Percentiles rank a stretch among this genome's conserved stretches.
phyloP scores from a whole-genome alignment of 2,113 vertebrate genomes.

The Thunnus maccoyii region DNA sequence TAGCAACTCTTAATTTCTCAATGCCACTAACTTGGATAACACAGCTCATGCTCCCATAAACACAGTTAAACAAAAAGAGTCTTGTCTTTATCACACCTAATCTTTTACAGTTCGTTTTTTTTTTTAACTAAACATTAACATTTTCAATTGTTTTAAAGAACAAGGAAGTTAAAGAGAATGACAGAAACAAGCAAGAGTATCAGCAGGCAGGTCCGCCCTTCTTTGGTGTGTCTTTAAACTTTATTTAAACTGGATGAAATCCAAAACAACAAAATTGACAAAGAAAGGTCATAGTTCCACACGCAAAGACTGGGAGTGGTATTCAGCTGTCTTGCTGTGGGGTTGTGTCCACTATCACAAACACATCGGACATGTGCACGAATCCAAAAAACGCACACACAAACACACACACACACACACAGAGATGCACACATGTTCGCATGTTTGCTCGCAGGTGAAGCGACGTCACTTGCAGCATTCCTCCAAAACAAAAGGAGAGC shows the following conservation, averaged over 20 bases:
- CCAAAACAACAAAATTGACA: constrained; percentile 68
- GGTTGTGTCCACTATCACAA: constrained; percentile 7
- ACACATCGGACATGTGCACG: background rate
- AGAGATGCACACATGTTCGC: background rate
- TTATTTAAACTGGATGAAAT: constrained; percentile 64
- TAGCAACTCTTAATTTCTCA: constrained; percentile 10
- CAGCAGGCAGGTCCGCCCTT: constrained; percentile 45
- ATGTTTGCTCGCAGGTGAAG: background rate
- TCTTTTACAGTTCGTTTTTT: constrained; percentile 24
- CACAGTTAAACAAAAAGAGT: constrained; percentile 1
- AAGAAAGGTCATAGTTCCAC: constrained; percentile 72
- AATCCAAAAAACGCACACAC: background rate
- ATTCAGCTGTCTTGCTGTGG: constrained; percentile 12
- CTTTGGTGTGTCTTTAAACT: constrained; percentile 60
- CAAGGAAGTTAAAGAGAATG: constrained; percentile 49
- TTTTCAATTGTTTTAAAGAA: constrained; percentile 49
- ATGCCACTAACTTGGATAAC: constrained; percentile 14
- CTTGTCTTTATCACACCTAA: constrained; percentile 28
- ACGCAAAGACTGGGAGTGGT: constrained; percentile 59
- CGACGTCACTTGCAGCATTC: constrained; percentile 4
- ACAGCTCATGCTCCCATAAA: background rate
- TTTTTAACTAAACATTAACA: constrained; percentile 12
- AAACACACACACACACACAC: background rate
- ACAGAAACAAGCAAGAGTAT: constrained; percentile 23
- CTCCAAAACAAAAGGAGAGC: background rate